A percentile compares a stretch with the other conserved stretches of the same genome.
These are phyloP conservation scores for Drosophila varians DNA, from an alignment of 1,140 invertebrate species.

Conservation along the genomic window DNA sequence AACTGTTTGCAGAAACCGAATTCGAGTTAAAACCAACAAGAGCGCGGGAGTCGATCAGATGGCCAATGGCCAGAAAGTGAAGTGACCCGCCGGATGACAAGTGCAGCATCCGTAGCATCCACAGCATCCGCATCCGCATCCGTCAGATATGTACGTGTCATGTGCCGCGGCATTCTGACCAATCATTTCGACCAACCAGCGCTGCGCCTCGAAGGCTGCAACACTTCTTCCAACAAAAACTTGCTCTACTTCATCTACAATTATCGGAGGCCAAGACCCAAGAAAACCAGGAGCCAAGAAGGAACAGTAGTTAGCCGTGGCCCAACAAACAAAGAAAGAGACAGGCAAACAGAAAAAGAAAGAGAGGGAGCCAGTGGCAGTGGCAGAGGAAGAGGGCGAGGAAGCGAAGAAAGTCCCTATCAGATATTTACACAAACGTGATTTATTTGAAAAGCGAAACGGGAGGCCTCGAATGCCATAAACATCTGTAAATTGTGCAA, in stretches of 20 bases:
- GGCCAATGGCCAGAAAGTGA: conserved; percentile 39
- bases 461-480: conserved; percentile 40
- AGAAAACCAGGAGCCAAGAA: background rate
- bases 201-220: conserved; percentile 72
- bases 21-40: conserved; percentile 5
- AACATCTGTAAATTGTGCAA: conserved; percentile 81
- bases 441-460: conserved; percentile 63
- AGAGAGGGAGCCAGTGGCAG: too few species aligned
- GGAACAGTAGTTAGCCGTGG: conserved; percentile 1
- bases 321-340: background rate
- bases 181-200: conserved; percentile 13
- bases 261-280: conserved; percentile 67
- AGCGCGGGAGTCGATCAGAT: conserved; percentile 35
- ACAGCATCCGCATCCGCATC: too few species aligned
- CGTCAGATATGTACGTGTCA: conserved; percentile 65
- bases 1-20: background rate
- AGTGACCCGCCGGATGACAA: conserved; percentile 20
- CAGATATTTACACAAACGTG: conserved; percentile 69
- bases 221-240: conserved; percentile 73
- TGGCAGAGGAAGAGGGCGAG: too few species aligned
- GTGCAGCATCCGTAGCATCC: too few species aligned
- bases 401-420: conserved; percentile 19
- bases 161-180: conserved; percentile 49
- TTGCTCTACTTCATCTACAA: conserved; percentile 76
- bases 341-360: background rate